Base-by-base conservation (phyloP, 2,888 invertebrate genomes). In the Halictus ligatus region DNA sequence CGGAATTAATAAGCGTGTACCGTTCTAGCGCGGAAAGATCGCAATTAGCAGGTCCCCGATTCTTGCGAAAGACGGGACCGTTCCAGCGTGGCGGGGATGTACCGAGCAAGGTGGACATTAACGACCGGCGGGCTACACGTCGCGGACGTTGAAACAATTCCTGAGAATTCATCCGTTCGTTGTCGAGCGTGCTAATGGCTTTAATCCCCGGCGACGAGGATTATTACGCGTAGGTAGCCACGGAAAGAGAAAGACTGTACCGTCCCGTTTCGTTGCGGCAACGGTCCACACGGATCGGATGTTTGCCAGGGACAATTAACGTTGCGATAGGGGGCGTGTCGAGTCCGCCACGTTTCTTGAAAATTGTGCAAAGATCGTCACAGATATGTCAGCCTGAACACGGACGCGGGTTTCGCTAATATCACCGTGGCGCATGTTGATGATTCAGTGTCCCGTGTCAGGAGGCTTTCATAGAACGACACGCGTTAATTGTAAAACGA, bases 251-350 rank as follows among this genome's bases (percentile, higher is more conserved):
- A 46, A 35, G 35, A 77, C 40, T 35, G 48, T 48, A 29, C 13
- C 60, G 25, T 21, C 58, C 50, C 67, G 15, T 25, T n/a, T 8
- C 54, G 79, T 83, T 78, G 74, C 67, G 1, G 83, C 82, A 84
- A 87, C 87, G 75, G 77, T 60, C 79, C 67, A 13, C 79, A 72
- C 69, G 67, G 72, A 82, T 87, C 80, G 87, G 76, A 75, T 75
- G 58, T 89, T 89, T 86, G 85, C 79, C 58, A 84, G 84, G 74
- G 74, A 78, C 89, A 80, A 90, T 90, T 89, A 86, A 85, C 86
- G 88, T 89, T 75, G 80, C 88, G 48, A 29, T 54, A 35, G 40
- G 86, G 81, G 50, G 78, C 83, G 73, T 74, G 80, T 86, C 81
- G 83, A 75, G 48, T 83, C 81, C 43, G 35, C 60, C 76, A 74